These are phyloP conservation scores for Aleiodes testaceus DNA, from an alignment of 2,888 invertebrate species.

Conservation along the genomic window DNA sequence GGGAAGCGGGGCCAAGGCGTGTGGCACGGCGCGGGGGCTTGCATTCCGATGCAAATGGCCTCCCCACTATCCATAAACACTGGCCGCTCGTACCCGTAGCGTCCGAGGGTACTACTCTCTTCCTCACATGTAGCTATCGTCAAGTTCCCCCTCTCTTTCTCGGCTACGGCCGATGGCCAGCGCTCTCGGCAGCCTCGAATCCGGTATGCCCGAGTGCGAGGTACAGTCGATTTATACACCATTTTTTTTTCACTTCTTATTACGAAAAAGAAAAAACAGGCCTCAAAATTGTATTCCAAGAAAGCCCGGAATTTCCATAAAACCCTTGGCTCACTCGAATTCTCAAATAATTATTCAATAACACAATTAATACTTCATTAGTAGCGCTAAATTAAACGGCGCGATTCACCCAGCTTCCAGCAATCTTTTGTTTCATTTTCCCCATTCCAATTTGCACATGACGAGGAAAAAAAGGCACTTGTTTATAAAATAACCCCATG, in stretches of 20 bases:
- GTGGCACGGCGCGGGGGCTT: conserved; percentile 52
- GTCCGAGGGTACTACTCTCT: conserved; percentile 39
- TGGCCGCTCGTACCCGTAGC: conserved; percentile 39
- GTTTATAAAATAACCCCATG: background rate
- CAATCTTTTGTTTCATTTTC: conserved; percentile 17
- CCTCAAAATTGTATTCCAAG: background rate
- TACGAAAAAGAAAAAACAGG: background rate
- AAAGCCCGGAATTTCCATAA: background rate
- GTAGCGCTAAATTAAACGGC: background rate
- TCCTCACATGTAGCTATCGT: conserved; percentile 14
- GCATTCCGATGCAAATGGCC: conserved; percentile 66
- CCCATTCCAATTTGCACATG: conserved; percentile 3
- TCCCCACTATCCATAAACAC: conserved; percentile 44
- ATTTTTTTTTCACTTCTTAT: conserved; percentile 6
- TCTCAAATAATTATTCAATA: no score
- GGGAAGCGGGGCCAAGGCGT: conserved; percentile 47
- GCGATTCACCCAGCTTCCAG: background rate
- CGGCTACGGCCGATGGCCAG: conserved; percentile 37
- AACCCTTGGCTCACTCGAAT: no score
- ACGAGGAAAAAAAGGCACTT: background rate
- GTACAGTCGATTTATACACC: conserved; percentile 24
- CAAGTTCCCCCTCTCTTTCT: conserved; percentile 24
- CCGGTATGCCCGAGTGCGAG: conserved; percentile 29
- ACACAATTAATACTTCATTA: no score
- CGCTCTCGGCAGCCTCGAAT: conserved; percentile 42